Conservation (phyloP, 2,888 invertebrate species). For the Yponomeuta plumbellus region DNA sequence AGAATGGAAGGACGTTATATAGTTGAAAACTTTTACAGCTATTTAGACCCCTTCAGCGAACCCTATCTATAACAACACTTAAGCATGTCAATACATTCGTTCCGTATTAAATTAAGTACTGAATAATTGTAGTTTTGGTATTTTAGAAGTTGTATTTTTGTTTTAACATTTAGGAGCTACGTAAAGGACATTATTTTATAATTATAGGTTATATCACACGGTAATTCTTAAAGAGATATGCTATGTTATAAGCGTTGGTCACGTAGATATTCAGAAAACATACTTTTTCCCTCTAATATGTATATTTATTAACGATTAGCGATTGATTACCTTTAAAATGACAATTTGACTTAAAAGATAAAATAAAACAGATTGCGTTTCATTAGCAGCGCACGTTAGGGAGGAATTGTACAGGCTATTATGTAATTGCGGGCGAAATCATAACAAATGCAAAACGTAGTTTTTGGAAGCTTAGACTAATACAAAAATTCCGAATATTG, state of each 20-base stretch:
- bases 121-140: constrained; percentile 38
- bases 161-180: constrained; percentile 45
- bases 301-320: constrained; percentile 9
- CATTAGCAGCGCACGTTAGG: constrained; percentile 4
- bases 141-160: constrained; percentile 31
- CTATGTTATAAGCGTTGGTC: constrained; percentile 71
- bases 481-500: constrained; percentile 52
- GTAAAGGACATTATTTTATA: constrained; percentile 62
- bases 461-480: constrained; percentile 53
- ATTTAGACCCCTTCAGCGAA: constrained; percentile 42
- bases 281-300: constrained; percentile 26
- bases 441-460: constrained; percentile 39
- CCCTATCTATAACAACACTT: constrained; percentile 29
- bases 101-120: constrained; percentile 68
- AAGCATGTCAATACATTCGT: constrained; percentile 40
- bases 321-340: constrained; percentile 1
- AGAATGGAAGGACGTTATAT: constrained; percentile 25
- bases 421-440: constrained; percentile 27
- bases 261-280: constrained; percentile 52
- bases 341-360: constrained; percentile 26
- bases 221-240: constrained; percentile 71
- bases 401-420: not conserved
- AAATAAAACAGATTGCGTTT: constrained; percentile 14
- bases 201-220: constrained; percentile 72
- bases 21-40: constrained; percentile 28